Evolutionary conservation across 2,888 invertebrate genomes (phyloP).

Genomic region (Drosophila tanythrix): DNA sequence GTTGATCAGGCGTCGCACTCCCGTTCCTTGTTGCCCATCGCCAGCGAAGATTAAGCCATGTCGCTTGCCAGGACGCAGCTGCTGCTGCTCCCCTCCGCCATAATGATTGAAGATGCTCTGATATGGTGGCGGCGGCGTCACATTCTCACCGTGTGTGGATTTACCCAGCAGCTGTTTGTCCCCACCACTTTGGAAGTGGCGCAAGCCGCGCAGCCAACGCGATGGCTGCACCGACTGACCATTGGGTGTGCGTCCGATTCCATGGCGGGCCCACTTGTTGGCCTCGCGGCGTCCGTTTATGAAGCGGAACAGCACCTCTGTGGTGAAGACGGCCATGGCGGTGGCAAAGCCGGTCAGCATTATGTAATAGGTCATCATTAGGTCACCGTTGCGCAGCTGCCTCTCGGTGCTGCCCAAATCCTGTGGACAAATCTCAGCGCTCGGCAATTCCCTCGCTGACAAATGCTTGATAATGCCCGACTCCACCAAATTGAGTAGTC

Average conservation of each 20-base stretch:
- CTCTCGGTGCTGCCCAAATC: conserved; percentile 92
- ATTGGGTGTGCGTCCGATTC: conserved; percentile 78
- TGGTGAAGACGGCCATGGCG: conserved; percentile 88
- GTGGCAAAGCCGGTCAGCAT: conserved; percentile 89
- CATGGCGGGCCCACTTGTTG: conserved; percentile 74
- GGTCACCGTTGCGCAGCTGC: conserved; percentile 90
- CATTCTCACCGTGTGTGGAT: conserved; percentile 62
- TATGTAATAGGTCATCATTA: conserved; percentile 92
- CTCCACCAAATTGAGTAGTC: conserved; percentile 89
- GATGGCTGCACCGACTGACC: conserved; percentile 69
- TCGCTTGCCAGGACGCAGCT: conserved; percentile 51
- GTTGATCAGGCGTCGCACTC: conserved; percentile 88
- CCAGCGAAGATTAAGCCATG: conserved; percentile 62
- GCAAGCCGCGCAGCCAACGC: conserved; percentile 68
- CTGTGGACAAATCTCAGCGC: conserved; percentile 92
- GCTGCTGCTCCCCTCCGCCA: conserved; percentile 21
- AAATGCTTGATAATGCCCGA: conserved; percentile 91
- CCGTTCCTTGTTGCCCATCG: conserved; percentile 51
- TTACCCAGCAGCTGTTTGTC: conserved; percentile 56
- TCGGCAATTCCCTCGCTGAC: conserved; percentile 88
- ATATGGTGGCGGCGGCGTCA: conserved; percentile 88
- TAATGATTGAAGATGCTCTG: conserved; percentile 84
- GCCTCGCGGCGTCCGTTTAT: conserved; percentile 74
- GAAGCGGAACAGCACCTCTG: conserved; percentile 86
- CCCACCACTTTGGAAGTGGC: conserved; percentile 47